phyloP scores from a whole-genome alignment of 2,888 invertebrate genomes.

The Incurvaria masculella region DNA sequence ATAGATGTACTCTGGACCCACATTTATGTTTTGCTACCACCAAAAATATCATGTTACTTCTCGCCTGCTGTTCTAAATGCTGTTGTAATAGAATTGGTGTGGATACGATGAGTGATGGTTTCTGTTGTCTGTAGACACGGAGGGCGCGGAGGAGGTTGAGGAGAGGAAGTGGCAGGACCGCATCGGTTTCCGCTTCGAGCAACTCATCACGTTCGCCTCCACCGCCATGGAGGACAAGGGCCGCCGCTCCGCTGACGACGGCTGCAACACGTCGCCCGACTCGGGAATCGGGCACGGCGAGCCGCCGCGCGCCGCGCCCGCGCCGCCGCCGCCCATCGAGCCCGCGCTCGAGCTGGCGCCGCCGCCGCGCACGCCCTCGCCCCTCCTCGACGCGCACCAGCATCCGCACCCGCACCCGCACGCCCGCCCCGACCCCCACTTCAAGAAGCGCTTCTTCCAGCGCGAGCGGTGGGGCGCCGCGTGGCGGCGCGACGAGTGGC shows the following conservation, averaged over 20 bases:
- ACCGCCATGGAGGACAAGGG: slow-evolving; percentile 87
- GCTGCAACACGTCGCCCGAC: slow-evolving; percentile 84
- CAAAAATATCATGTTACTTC: too few relatives aligned
- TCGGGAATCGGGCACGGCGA: slow-evolving; percentile 78
- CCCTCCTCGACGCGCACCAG: slow-evolving; percentile 37
- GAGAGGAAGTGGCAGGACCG: slow-evolving; percentile 91
- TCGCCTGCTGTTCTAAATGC: neutral
- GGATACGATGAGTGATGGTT: too few relatives aligned
- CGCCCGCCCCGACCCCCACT: slow-evolving; percentile 55
- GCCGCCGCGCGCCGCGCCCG: slow-evolving; percentile 42
- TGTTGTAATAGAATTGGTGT: neutral
- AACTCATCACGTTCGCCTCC: slow-evolving; percentile 89
- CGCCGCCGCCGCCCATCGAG: slow-evolving; percentile 55
- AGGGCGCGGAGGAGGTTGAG: slow-evolving; percentile 66
- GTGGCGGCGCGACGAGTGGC: slow-evolving; percentile 43
- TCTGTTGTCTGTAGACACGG: slow-evolving; percentile 45
- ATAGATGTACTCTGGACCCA: too few relatives aligned
- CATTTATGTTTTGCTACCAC: too few relatives aligned
- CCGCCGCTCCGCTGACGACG: slow-evolving; percentile 75
- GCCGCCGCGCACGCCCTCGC: slow-evolving; percentile 35
- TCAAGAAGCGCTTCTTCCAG: slow-evolving; percentile 84
- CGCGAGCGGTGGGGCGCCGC: slow-evolving; percentile 65
- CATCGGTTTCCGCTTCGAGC: slow-evolving; percentile 91
- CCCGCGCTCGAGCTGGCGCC: slow-evolving; percentile 44
- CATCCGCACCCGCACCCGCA: slow-evolving; percentile 41